Evolutionary conservation across 2,888 invertebrate genomes (phyloP).

Genomic region (Ormyrus nitidulus): DNA sequence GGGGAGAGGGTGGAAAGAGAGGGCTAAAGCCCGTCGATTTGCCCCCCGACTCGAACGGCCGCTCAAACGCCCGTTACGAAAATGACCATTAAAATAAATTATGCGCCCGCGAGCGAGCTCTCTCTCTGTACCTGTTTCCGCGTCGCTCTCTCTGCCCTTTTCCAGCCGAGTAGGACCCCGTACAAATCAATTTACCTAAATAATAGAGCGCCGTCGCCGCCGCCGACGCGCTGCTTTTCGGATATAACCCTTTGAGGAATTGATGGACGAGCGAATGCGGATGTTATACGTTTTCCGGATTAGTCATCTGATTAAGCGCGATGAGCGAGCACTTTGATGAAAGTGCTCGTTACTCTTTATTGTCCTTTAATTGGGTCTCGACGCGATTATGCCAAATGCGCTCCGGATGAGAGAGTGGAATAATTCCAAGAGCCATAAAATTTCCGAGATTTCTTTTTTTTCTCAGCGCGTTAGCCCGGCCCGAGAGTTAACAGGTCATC

Average conservation of each 20-base stretch:
- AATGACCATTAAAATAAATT: conserved; percentile 74
- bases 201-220: conserved; percentile 24
- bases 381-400: too few species aligned
- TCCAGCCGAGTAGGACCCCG: conserved; percentile 46
- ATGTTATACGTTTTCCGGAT: too few species aligned
- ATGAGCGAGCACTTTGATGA: too few species aligned
- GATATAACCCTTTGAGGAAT: background rate
- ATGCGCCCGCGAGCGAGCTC: conserved; percentile 58
- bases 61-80: conserved; percentile 72
- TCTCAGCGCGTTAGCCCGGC: background rate
- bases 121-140: background rate
- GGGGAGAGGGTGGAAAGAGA: background rate
- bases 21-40: conserved; percentile 3
- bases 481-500: background rate
- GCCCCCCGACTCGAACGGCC: conserved; percentile 57
- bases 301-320: too few species aligned
- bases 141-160: conserved; percentile 24
- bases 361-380: too few species aligned
- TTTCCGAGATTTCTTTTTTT: too few species aligned
- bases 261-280: too few species aligned
- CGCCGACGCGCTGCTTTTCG: too few species aligned
- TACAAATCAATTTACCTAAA: conserved; percentile 49
- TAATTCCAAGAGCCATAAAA: too few species aligned
- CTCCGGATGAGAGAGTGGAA: too few species aligned
- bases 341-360: too few species aligned